Percentiles rank a stretch among this genome's conserved stretches.
Conservation (phyloP, 2,113 vertebrate species). For the Rhabdomys dilectus region DNA sequence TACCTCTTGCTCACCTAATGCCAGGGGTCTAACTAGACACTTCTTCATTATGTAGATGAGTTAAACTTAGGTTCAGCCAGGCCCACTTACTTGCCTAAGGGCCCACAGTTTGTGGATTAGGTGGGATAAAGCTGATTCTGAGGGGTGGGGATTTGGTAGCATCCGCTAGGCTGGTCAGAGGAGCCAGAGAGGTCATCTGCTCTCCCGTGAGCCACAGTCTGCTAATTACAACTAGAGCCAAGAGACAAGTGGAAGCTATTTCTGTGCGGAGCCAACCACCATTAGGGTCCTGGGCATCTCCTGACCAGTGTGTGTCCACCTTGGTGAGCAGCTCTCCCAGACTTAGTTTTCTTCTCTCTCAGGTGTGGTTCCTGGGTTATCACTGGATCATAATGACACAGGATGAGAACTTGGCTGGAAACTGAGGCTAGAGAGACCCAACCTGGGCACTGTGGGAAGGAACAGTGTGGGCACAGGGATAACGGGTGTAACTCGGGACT, state of each 20-base stretch:
- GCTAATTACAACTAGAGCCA: not conserved
- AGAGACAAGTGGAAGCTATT: rapidly evolving
- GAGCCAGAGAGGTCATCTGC: not conserved
- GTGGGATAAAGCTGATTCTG: not conserved
- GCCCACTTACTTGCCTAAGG: not conserved
- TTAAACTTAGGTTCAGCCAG: not conserved
- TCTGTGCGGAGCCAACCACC: not conserved
- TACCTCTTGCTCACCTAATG: rapidly evolving
- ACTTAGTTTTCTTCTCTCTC: not conserved
- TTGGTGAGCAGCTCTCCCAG: not conserved
- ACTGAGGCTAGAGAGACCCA: not conserved
- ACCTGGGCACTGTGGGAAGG: not conserved
- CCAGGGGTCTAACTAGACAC: not conserved
- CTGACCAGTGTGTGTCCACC: not conserved
- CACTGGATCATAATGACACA: not conserved
- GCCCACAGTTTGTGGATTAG: not conserved
- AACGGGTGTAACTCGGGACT: rapidly evolving
- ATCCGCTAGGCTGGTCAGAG: not conserved
- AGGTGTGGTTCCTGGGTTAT: not conserved
- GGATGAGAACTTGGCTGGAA: not conserved
- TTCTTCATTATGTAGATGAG: not conserved
- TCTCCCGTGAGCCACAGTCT: not conserved
- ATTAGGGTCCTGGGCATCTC: not conserved
- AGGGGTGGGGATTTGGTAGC: not conserved
- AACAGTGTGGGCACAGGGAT: rapidly evolving